phyloP scores from a whole-genome alignment of 2,888 invertebrate genomes.

The Pollenia griseotomentosa region DNA sequence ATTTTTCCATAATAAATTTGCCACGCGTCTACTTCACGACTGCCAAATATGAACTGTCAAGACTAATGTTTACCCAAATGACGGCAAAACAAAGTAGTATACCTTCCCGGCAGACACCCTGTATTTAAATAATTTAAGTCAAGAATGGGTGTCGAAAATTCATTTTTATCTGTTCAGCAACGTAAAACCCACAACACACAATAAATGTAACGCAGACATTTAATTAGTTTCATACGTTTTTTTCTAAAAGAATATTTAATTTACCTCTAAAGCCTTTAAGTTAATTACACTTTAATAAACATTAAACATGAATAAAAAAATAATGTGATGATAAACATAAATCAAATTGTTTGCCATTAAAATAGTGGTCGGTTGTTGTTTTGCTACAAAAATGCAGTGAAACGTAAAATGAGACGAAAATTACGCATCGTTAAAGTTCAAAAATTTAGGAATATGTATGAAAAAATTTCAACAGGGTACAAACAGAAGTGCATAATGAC shows the following conservation, averaged over 20 bases:
- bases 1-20: too few relatives aligned
- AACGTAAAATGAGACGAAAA: constrained; percentile 70
- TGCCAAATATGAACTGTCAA: too few relatives aligned
- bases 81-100: too few relatives aligned
- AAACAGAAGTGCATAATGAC: constrained; percentile 19
- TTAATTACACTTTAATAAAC: constrained; percentile 15
- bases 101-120: too few relatives aligned
- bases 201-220: neutral
- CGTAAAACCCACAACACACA: neutral
- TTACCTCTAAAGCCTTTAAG: constrained; percentile 19
- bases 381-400: constrained; percentile 69
- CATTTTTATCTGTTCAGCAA: neutral
- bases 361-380: constrained; percentile 2
- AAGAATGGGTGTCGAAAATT: neutral
- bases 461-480: neutral
- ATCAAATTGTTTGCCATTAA: constrained; percentile 30
- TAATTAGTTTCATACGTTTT: neutral
- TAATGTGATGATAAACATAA: constrained; percentile 32
- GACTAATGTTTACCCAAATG: too few relatives aligned
- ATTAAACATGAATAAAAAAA: neutral
- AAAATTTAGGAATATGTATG: neutral
- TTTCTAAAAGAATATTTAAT: neutral
- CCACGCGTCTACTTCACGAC: too few relatives aligned
- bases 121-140: too few relatives aligned
- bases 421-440: constrained; percentile 69